Evolutionary conservation across 2,113 vertebrate species (phyloP).

Genomic region (Turnix velox): DNA sequence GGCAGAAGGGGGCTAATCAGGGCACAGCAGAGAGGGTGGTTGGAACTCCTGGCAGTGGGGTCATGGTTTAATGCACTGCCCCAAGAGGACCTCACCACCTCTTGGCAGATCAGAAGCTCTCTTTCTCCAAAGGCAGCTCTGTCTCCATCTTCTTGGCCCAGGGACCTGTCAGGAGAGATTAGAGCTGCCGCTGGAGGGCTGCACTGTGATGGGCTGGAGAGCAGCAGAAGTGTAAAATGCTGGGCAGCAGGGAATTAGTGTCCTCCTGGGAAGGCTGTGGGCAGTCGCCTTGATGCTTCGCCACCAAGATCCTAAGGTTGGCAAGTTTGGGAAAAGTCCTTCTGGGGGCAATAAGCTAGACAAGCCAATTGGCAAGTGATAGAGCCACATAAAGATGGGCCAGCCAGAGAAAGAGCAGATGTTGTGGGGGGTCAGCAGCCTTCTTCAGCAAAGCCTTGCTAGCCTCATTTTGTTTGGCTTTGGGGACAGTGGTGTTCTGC

Average conservation of each 20-base stretch:
- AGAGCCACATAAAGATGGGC: not conserved
- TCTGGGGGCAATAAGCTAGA: not conserved
- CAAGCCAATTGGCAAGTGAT: not conserved
- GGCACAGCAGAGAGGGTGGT: not conserved
- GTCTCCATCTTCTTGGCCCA: slow-evolving; percentile 45
- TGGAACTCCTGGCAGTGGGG: not conserved
- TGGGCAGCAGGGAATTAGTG: not conserved
- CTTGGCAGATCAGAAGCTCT: slow-evolving; percentile 26
- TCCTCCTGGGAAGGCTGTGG: not conserved
- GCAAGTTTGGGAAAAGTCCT: slow-evolving; percentile 5
- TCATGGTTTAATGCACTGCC: not conserved
- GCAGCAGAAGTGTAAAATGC: not conserved
- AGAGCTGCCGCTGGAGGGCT: slow-evolving; percentile 37
- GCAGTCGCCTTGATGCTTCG: not conserved
- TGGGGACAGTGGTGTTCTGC: not conserved
- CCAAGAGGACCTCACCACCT: not conserved
- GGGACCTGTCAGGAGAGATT: slow-evolving; percentile 24
- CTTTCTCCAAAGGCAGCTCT: slow-evolving; percentile 34
- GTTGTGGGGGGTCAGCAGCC: not conserved
- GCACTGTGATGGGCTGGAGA: not conserved
- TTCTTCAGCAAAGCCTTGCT: not conserved
- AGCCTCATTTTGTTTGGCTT: not conserved
- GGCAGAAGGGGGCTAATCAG: not conserved
- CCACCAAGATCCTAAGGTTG: not conserved
- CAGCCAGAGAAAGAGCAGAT: not conserved